Percentiles rank a stretch among this genome's conserved stretches.
phyloP scores from a whole-genome alignment of 2,113 vertebrate species.

The Seriola quinqueradiata region DNA sequence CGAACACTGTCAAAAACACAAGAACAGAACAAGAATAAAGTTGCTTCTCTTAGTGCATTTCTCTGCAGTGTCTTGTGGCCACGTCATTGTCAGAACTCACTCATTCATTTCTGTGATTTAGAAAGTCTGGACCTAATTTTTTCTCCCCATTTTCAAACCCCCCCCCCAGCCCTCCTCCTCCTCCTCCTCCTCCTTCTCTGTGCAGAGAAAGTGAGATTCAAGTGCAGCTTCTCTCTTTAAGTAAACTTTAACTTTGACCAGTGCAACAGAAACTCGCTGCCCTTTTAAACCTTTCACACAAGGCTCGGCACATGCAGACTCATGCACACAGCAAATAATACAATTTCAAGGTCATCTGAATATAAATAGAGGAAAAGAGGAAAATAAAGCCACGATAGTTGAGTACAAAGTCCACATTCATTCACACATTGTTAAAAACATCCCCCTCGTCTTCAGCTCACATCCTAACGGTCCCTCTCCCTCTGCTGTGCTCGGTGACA shows the following conservation, averaged over 20 bases:
- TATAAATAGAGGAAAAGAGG: constrained; percentile 68
- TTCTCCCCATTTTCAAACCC: not conserved
- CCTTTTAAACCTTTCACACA: constrained; percentile 36
- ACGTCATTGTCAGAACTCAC: constrained; percentile 52
- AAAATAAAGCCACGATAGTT: constrained; percentile 64
- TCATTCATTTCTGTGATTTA: not conserved
- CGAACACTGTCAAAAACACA: not conserved
- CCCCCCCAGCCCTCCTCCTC: not conserved
- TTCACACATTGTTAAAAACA: constrained; percentile 55
- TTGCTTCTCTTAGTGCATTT: constrained; percentile 5
- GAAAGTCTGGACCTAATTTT: not conserved
- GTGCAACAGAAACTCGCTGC: constrained; percentile 63
- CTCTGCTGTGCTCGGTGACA: constrained; percentile 74
- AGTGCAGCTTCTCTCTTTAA: constrained; percentile 46
- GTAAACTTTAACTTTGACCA: constrained; percentile 65
- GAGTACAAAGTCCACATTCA: constrained; percentile 67
- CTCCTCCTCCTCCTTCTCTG: constrained; percentile 46
- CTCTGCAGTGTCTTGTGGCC: not conserved
- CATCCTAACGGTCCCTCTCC: constrained; percentile 28
- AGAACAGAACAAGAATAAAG: not conserved
- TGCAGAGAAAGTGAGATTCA: constrained; percentile 60
- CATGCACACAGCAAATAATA: constrained; percentile 72
- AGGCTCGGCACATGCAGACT: constrained; percentile 74
- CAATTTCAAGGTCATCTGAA: constrained; percentile 54
- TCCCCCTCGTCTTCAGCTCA: constrained; percentile 28